phyloP scores from a whole-genome alignment of 2,888 invertebrate species.

The Heliconius sara region DNA sequence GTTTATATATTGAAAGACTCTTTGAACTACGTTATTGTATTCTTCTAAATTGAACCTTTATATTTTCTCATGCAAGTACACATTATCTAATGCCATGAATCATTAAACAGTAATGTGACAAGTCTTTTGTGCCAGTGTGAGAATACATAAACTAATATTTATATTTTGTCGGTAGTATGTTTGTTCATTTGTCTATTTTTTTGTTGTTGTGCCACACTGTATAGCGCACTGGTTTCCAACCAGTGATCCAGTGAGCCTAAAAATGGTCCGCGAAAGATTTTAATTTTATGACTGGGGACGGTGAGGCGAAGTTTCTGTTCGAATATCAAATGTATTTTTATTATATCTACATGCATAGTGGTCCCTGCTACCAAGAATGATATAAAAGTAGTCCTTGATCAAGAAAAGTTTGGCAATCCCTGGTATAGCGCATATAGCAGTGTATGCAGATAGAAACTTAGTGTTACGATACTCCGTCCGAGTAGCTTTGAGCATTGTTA shows the following conservation, averaged over 20 bases:
- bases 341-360: too few species aligned
- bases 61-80: slow-evolving; percentile 25
- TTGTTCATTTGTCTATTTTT: neutral
- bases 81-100: slow-evolving; percentile 33
- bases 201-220: neutral
- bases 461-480: neutral
- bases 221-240: neutral
- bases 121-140: slow-evolving; percentile 27
- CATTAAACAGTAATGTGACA: slow-evolving; percentile 28
- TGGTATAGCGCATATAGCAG: neutral
- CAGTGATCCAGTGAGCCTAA: too few species aligned
- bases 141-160: slow-evolving; percentile 18
- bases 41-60: slow-evolving; percentile 18
- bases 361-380: too few species aligned
- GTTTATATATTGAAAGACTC: neutral
- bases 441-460: neutral
- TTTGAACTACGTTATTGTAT: slow-evolving; percentile 25
- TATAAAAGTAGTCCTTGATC: too few species aligned
- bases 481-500: too few species aligned
- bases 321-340: too few species aligned
- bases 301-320: too few species aligned
- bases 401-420: too few species aligned
- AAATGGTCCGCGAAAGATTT: too few species aligned
- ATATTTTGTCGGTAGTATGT: neutral
- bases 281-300: too few species aligned